Evolutionary conservation across 2,113 vertebrate genomes (phyloP).

Genomic region (Pheucticus melanocephalus): DNA sequence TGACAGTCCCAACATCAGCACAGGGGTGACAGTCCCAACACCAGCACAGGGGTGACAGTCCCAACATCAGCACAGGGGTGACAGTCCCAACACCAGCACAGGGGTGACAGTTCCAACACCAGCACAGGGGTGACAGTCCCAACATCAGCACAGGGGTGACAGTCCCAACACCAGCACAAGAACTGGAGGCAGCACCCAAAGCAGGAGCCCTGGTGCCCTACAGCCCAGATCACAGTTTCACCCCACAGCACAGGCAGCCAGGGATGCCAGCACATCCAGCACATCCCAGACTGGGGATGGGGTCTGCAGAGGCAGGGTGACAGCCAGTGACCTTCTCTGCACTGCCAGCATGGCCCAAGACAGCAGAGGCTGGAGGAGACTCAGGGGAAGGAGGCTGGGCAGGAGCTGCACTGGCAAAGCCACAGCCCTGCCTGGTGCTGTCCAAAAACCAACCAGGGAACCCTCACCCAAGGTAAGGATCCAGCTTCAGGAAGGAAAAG

Average conservation of each 20-base stretch:
- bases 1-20: no score
- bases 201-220: neutral
- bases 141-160: neutral
- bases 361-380: neutral
- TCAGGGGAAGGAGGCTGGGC: neutral
- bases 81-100: neutral
- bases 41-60: no score
- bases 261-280: neutral
- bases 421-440: rapidly evolving
- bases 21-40: no score
- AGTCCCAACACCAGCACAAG: neutral
- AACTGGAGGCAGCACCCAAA: neutral
- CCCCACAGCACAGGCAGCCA: rapidly evolving
- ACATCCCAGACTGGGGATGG: neutral
- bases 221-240: neutral
- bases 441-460: neutral
- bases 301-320: neutral
- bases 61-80: neutral
- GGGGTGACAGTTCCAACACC: no score
- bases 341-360: neutral
- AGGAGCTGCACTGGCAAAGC: neutral
- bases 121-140: no score
- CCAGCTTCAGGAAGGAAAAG: neutral
- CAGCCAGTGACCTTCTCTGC: neutral
- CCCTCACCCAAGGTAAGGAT: neutral